Percentiles rank a stretch among this genome's conserved stretches.
Evolutionary conservation across 1,140 invertebrate genomes (phyloP).

Genomic region (Magallana gigas): DNA sequence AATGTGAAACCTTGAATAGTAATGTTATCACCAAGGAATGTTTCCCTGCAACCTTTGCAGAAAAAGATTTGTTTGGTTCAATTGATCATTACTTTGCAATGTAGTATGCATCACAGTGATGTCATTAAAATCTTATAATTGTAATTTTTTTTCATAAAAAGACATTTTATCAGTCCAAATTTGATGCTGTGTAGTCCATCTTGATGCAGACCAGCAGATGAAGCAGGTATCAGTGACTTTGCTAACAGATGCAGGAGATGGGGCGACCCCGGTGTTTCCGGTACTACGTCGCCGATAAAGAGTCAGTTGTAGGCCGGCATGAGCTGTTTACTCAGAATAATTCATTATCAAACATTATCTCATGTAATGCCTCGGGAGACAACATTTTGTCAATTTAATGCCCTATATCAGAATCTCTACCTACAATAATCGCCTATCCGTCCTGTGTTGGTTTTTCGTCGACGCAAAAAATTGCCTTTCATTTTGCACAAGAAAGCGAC

Average conservation of each 20-base stretch:
- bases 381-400: slow-evolving; percentile 13
- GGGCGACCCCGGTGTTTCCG: no score
- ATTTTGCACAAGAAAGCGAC: not conserved
- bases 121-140: no score
- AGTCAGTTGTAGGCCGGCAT: not conserved
- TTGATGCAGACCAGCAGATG: no score
- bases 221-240: no score
- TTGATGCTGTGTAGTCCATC: no score
- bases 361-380: not conserved
- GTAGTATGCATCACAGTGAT: no score
- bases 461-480: not conserved
- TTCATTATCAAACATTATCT: not conserved
- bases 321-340: not conserved
- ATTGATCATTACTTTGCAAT: no score
- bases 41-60: not conserved
- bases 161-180: no score
- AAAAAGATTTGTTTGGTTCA: no score
- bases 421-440: not conserved
- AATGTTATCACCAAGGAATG: slow-evolving; percentile 7
- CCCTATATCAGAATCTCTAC: not conserved
- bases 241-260: no score
- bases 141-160: no score
- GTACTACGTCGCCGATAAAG: no score
- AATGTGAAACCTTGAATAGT: slow-evolving; percentile 17
- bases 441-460: not conserved